Conservation (phyloP, 2,797 vertebrate genomes). For the Simalia tracyae region DNA sequence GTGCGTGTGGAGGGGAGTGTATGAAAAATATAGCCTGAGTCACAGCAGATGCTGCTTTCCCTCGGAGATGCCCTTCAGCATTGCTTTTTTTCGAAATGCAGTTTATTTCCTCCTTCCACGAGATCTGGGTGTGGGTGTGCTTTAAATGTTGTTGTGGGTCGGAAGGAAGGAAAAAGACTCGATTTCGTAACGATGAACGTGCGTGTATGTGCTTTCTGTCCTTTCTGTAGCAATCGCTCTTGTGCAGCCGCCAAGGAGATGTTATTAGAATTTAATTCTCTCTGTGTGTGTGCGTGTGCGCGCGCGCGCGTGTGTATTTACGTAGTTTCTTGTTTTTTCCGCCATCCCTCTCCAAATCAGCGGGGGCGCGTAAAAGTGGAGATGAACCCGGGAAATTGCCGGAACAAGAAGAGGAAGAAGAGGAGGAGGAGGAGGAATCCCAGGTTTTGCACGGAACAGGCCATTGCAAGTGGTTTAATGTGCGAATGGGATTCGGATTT, state of each 20-base stretch:
- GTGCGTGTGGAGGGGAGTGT: slow-evolving; percentile 40
- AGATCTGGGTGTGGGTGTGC: not conserved
- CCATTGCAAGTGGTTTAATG: slow-evolving; percentile 99
- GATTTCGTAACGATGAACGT: slow-evolving; percentile 17
- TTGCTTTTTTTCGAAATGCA: not conserved
- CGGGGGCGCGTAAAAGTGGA: slow-evolving; percentile 94
- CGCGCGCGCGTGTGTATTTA: not conserved
- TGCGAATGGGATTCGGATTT: slow-evolving; percentile 99
- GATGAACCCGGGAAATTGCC: slow-evolving; percentile 87
- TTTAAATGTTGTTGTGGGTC: not conserved
- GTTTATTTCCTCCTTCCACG: not conserved
- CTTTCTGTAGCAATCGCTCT: slow-evolving; percentile 31
- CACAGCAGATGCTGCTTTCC: not conserved
- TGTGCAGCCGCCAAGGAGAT: slow-evolving; percentile 20
- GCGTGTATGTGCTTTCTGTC: not conserved
- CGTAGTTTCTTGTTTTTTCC: not conserved
- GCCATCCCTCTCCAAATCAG: slow-evolving; percentile 72
- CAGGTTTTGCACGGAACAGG: slow-evolving; percentile 90
- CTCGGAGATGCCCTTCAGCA: not conserved
- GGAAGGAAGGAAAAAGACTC: not conserved
- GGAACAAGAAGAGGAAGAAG: slow-evolving; percentile 82
- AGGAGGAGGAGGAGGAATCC: slow-evolving; percentile 84
- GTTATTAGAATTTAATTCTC: slow-evolving; percentile 61
- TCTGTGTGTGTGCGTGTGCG: slow-evolving; percentile 28
- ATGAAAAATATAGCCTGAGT: not conserved